Base-by-base conservation (phyloP, 1,140 invertebrate species). In the Dendroctonus ponderosae region DNA sequence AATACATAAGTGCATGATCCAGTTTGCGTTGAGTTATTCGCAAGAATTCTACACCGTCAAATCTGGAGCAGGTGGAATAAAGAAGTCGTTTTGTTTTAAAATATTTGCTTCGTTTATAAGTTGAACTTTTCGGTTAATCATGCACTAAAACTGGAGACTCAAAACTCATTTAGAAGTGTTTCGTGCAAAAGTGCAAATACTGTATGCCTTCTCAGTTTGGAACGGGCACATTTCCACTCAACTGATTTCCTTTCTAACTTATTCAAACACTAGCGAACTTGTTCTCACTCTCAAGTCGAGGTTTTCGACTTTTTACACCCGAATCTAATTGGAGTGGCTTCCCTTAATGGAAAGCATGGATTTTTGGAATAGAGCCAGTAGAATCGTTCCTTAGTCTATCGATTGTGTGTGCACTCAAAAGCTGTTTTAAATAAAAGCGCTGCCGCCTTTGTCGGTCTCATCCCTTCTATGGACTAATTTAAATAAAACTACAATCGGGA, bases 401-500 rank as follows among this genome's bases (percentile, higher is more conserved):
- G 50, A 52, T 52, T 48, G 14, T 15, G 12, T n/a, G 50, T 26
- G 38, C 15, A 15, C 50, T 52, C 12, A 9, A n/a, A 12, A 11
- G n/a, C 9, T 52, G 26, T 52, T 12, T n/a, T n/a, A 52, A 52
- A 52, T 52, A 52, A 52, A 52, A 52, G 50, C 50, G 38, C 14
- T 52, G 50, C 50, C 7, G 15, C 50, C 50, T 48, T 14, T n/a
- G 14, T 26, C 26, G 46, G 46, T 11, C 46, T 48, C 46, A 11
- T 14, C 14, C 14, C 14, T 48, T 48, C 46, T 26, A 9, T 52
- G 9, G 15, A 52, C n/a, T 52, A 52, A 52, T 52, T 52, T 52
- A 26, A n/a, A 52, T 52, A 52, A 52, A 52, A 52, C 26, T 26
- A 26, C 26, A 26, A 26, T 26, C 26, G 26, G 26, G 26, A 26